Conservation (phyloP, 1,140 invertebrate genomes). For the Sarcophaga peregrina region DNA sequence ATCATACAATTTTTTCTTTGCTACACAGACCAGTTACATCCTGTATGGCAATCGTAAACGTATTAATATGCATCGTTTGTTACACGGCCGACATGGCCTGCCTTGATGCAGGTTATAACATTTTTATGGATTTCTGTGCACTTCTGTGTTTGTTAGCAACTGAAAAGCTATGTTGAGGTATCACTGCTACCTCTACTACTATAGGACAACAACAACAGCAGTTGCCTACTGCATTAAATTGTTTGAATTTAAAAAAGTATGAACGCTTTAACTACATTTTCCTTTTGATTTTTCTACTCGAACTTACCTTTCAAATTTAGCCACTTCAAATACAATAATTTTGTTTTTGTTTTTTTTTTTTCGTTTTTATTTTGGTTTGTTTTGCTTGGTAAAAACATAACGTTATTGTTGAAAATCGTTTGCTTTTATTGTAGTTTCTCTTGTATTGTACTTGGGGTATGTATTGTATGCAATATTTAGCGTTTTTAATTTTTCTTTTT, state of each 20-base stretch:
- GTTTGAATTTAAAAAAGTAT: background rate
- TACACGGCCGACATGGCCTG: constrained; percentile 9
- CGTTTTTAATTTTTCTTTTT: constrained; percentile 18
- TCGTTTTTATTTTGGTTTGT: background rate
- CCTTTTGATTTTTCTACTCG: background rate
- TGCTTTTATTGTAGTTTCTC: too few species aligned
- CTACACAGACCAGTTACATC: background rate
- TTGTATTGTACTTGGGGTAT: background rate
- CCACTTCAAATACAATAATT: too few species aligned
- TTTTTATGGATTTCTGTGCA: background rate
- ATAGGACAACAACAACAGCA: background rate
- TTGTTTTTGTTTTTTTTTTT: background rate
- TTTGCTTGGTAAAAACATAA: background rate
- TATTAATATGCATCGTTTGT: constrained; percentile 41
- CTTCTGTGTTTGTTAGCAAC: background rate
- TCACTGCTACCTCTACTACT: too few species aligned
- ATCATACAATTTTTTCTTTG: constrained; percentile 15
- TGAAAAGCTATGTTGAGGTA: background rate
- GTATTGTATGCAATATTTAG: background rate
- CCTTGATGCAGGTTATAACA: background rate
- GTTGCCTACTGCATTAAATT: constrained; percentile 12
- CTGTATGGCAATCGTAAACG: constrained; percentile 25
- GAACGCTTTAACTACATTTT: background rate
- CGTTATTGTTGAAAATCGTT: too few species aligned
- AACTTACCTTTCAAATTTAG: too few species aligned